Evolutionary conservation across 1,140 invertebrate genomes (phyloP).

Genomic region (Eumaeus atala): DNA sequence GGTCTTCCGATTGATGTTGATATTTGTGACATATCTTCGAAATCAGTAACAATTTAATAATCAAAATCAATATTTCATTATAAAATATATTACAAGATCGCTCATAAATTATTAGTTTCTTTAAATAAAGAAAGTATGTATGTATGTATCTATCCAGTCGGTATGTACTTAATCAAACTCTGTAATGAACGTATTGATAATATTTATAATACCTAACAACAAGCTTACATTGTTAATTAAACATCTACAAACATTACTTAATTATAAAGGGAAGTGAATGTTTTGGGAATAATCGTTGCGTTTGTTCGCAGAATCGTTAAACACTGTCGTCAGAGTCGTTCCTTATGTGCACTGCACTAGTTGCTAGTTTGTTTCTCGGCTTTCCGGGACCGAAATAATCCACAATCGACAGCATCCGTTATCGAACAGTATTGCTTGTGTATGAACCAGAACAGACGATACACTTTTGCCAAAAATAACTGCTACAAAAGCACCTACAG

Average conservation of each 20-base stretch:
- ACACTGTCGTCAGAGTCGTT: conserved; percentile 15
- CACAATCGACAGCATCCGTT: conserved; percentile 63
- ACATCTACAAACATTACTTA: conserved; percentile 1
- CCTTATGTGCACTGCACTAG: conserved; percentile 22
- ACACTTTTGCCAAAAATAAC: conserved; percentile 3
- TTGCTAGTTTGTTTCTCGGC: conserved; percentile 43
- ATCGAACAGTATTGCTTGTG: conserved; percentile 33
- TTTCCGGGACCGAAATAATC: conserved; percentile 65
- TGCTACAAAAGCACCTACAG: not conserved
- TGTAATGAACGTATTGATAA: too few species aligned
- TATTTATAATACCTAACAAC: too few species aligned
- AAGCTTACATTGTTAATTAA: too few species aligned
- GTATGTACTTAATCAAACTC: too few species aligned
- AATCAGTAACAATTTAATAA: too few species aligned
- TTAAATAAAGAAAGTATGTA: too few species aligned
- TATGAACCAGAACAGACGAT: not conserved
- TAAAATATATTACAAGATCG: too few species aligned
- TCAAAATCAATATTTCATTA: too few species aligned
- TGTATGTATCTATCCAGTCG: too few species aligned
- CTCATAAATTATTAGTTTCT: too few species aligned
- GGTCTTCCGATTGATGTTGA: too few species aligned
- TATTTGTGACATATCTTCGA: too few species aligned
- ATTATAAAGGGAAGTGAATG: conserved; percentile 6
- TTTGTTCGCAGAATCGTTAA: conserved; percentile 11
- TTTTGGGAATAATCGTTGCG: conserved; percentile 1